Evolutionary conservation across 2,113 vertebrate species (phyloP), one percentile per base, ranked within the genome.

Genomic region (Oplegnathus fasciatus): DNA sequence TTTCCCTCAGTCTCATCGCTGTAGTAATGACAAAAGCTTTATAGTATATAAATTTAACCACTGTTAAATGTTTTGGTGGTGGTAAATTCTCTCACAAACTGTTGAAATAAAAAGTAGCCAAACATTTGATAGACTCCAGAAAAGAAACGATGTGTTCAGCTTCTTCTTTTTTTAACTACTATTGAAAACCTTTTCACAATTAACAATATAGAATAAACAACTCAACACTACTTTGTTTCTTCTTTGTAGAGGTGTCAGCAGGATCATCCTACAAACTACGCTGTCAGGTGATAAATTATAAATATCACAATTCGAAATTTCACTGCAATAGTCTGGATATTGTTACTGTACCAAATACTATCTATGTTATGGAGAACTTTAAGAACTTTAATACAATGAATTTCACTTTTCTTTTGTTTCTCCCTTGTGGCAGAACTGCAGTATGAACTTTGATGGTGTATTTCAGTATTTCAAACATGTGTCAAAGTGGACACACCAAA

Each of bases 261-360:
- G 0, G 0, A 20, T 30, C 1, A 0, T 83, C 2, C 14, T 17
- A 57, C 65, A 58, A 62, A 67, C 3, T 92, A 13, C 58, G 1
- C 44, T 92, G 92, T 48, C 92, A 92, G 92, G 92, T 93, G n/a
- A 89, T 1, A 24, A 22, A 67, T 34, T 58, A 17, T 8, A 34
- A 66, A 18, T 44, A 9, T 34, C 48, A 37, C 3, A 8, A 40
- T 6, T 66, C 9, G 13, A 44, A 4, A 60, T 81, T 48, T 44
- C 26, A 4, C 6, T n/a, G 22, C 6, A 32, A 18, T 4, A 9
- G 1, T 44, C 26, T 46, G 6, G 26, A 57, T 60, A 7, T 54
- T 24, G 37, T 17, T n/a, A 14, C 26, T 66, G 18, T 6, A 32
- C 9, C 28, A 70, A 2, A 15, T 37, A 28, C 15, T 13, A 3